Conservation (phyloP, 2,113 vertebrate species). For the Zingel zingel region DNA sequence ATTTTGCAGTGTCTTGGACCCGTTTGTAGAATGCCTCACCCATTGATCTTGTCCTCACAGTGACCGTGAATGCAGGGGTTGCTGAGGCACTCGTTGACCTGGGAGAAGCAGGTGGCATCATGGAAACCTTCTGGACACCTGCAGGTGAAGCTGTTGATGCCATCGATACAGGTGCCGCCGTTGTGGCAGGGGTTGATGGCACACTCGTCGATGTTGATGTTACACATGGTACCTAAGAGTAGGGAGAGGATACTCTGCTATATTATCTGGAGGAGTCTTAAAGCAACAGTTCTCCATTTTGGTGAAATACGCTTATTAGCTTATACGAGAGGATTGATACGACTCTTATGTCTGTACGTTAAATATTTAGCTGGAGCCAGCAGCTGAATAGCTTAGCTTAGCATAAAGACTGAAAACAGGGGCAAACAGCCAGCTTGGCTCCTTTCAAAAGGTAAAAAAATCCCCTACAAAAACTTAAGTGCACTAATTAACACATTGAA, state of each 20-base stretch:
- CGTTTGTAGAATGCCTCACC: slow-evolving; percentile 78
- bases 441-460: background rate
- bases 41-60: slow-evolving; percentile 92
- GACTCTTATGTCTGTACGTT: too few species aligned
- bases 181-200: slow-evolving; percentile 92
- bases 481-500: background rate
- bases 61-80: slow-evolving; percentile 93
- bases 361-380: too few species aligned
- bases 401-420: background rate
- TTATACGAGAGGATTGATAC: background rate
- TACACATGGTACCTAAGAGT: slow-evolving; percentile 91
- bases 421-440: background rate
- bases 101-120: slow-evolving; percentile 90
- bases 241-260: background rate
- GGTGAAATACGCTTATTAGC: background rate
- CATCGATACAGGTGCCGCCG: slow-evolving; percentile 92
- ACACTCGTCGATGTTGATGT: slow-evolving; percentile 94
- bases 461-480: background rate
- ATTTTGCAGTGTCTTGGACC: background rate
- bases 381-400: background rate
- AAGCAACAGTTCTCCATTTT: background rate
- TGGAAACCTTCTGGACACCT: slow-evolving; percentile 93
- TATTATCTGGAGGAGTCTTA: background rate
- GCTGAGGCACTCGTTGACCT: slow-evolving; percentile 96
- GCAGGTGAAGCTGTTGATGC: slow-evolving; percentile 91